Base-by-base conservation (phyloP, 1,140 invertebrate species). In the Dinoponera quadriceps region DNA sequence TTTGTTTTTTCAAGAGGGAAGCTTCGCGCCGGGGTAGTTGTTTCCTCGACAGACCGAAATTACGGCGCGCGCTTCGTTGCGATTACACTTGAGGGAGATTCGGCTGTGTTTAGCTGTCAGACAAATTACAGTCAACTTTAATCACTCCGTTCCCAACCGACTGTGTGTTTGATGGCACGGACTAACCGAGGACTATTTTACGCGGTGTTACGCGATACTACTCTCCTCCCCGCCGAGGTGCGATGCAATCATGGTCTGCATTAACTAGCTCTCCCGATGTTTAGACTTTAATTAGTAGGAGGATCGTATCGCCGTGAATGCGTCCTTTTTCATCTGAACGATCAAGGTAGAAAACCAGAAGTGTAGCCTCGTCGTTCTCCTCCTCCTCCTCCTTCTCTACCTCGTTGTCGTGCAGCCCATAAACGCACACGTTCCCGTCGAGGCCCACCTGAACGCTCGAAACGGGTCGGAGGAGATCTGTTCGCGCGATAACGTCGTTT, bases 271-370 rank as follows among this genome's bases (percentile, higher is more conserved):
- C 49, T 65, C 14, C 22, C 11, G 44, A 54, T 55, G 49, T 68
- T 55, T 77, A 68, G 62, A 68, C 22, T 78, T 78, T 68, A 77
- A 66, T 77, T 77, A 68, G 49, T 38, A n/a, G 14, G 16, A 54
- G 20, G 62, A n/a, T 66, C 48, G 20, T 66, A 54, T n/a, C 38
- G 44, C 44, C 27, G 16, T 27, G 44, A 49, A 14, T 49, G 33
- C 14, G 4, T 75, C 49, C 0, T 55, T 51, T 78, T 66, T 55
- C 29, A 13, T 66, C 20, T 77, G 20, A 73, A 54, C n/a, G 25
- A 22, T 65, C 44, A 20, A 66, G 16, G 22, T 4, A 48, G 55
- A 49, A 44, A 68, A 77, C 2, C 4, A 38, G 7, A 77, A 68
- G 29, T 66, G 14, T 25, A 38, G 7, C 1, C n/a, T 38, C 25